Percentiles rank a stretch among this genome's conserved stretches.
Conservation (phyloP, 2,888 invertebrate genomes). For the Adineta ricciae region DNA sequence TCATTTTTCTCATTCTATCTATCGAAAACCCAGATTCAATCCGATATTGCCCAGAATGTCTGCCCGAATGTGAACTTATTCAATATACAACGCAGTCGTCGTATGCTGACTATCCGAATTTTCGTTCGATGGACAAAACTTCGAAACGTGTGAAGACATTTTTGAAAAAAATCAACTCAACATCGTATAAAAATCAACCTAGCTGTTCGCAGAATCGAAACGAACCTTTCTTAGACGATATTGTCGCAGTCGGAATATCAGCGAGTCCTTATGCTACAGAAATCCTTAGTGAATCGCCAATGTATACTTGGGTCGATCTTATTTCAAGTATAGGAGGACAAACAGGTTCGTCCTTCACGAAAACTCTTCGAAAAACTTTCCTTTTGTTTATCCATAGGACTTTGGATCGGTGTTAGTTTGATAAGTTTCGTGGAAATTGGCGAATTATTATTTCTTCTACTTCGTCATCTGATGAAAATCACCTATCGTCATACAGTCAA, state of each 20-base stretch:
- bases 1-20: not conserved
- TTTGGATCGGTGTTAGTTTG: constrained; percentile 3
- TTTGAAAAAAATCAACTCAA: too few relatives aligned
- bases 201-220: not conserved
- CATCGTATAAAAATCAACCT: not conserved
- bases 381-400: not conserved
- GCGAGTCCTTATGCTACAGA: not conserved
- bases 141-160: not conserved
- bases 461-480: too few relatives aligned
- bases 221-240: not conserved
- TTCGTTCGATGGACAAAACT: not conserved
- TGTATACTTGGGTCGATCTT: not conserved
- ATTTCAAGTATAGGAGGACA: constrained; percentile 6
- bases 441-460: not conserved
- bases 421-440: not conserved
- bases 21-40: not conserved
- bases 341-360: not conserved
- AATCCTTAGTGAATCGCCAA: not conserved
- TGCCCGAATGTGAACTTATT: constrained; percentile 1
- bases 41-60: not conserved
- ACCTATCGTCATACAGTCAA: too few relatives aligned
- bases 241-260: not conserved
- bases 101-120: not conserved
- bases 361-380: too few relatives aligned
- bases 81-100: not conserved